Evolutionary conservation across 2,888 invertebrate species (phyloP).

Genomic region (Lumbricus terrestris): DNA sequence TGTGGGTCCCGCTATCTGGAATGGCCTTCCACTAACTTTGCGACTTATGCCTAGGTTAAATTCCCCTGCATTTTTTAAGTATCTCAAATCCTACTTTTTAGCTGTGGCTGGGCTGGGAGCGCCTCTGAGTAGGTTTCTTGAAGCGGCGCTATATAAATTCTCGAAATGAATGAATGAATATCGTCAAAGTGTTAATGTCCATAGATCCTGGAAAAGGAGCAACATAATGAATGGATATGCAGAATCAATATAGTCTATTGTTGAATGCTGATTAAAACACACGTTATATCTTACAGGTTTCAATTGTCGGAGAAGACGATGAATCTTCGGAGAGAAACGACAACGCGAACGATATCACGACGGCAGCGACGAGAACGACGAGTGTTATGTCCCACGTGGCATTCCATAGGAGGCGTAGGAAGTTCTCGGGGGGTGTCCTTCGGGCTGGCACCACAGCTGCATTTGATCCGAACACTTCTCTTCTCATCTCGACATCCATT

Average conservation of each 20-base stretch:
- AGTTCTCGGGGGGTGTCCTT: neutral
- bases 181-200: neutral
- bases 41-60: too few species aligned
- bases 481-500: neutral
- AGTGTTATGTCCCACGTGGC: slow-evolving; percentile 11
- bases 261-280: neutral
- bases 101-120: too few species aligned
- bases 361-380: neutral
- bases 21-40: too few species aligned
- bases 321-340: neutral
- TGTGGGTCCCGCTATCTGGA: too few species aligned
- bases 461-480: neutral
- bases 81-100: too few species aligned
- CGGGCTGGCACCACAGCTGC: neutral
- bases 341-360: neutral
- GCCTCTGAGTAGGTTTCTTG: too few species aligned
- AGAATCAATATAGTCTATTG: neutral
- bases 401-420: neutral
- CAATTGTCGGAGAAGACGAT: neutral
- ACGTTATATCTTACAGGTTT: neutral
- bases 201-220: too few species aligned
- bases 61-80: too few species aligned
- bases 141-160: too few species aligned
- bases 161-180: too few species aligned
- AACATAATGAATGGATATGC: neutral